These are phyloP conservation scores for Sebastes miniatus DNA, from an alignment of 2,797 vertebrate genomes.

Conservation along the genomic window DNA sequence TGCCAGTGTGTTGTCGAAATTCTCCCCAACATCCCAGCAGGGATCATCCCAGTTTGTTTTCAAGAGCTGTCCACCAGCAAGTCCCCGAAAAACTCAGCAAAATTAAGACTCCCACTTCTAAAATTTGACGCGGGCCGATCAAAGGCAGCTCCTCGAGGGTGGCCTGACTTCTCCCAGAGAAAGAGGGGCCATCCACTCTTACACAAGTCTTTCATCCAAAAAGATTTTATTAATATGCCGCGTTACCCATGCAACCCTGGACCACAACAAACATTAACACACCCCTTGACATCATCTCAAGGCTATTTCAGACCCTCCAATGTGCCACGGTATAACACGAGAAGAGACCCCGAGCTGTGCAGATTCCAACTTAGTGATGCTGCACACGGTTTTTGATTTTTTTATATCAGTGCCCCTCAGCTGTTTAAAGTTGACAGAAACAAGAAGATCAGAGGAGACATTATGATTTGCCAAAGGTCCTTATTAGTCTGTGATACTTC, in stretches of 20 bases:
- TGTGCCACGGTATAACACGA: constrained; percentile 51
- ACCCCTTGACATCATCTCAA: constrained; percentile 68
- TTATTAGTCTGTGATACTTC: constrained; percentile 39
- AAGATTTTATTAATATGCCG: constrained; percentile 77
- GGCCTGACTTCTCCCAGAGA: constrained; percentile 44
- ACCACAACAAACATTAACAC: constrained; percentile 76
- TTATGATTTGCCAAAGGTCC: constrained; percentile 41
- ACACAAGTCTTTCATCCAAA: constrained; percentile 66
- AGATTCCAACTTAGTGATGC: constrained; percentile 62
- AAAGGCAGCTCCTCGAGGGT: constrained; percentile 60
- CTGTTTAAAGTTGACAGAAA: constrained; percentile 62
- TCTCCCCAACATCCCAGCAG: constrained; percentile 42
- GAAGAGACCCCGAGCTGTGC: constrained; percentile 53
- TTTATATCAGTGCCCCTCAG: constrained; percentile 55
- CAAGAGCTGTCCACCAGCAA: constrained; percentile 41
- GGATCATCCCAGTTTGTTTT: constrained; percentile 59
- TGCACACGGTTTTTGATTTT: constrained; percentile 32
- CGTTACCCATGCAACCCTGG: constrained; percentile 72
- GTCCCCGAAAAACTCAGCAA: constrained; percentile 68
- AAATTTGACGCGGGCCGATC: constrained; percentile 62
- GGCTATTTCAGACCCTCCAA: constrained; percentile 69
- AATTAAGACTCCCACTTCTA: constrained; percentile 67
- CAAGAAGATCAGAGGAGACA: constrained; percentile 50
- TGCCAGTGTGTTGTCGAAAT: constrained; percentile 27
- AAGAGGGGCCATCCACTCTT: constrained; percentile 37